Evolutionary conservation across 2,797 vertebrate genomes (phyloP).

Genomic region (Silurus aristotelis): DNA sequence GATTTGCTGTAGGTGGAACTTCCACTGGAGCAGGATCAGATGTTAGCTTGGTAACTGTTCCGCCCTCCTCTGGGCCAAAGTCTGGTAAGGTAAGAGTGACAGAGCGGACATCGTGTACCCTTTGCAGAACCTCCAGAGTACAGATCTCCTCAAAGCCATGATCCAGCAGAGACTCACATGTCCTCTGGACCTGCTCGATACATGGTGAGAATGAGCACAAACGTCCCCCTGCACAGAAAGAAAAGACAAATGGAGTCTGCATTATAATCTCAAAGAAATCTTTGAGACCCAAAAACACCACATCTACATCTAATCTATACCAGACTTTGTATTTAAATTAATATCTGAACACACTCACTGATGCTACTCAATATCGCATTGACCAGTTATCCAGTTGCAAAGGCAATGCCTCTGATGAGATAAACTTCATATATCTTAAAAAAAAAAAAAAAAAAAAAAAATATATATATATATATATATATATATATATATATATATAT

Average conservation of each 20-base stretch:
- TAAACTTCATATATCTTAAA: not conserved
- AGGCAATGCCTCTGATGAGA: not conserved
- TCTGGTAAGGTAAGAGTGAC: slow-evolving; percentile 84
- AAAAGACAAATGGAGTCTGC: not conserved
- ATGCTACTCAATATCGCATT: not conserved
- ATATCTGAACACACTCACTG: not conserved
- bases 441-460: too few relatives aligned
- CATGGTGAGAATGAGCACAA: slow-evolving; percentile 96
- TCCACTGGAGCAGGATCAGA: slow-evolving; percentile 54
- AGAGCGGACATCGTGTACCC: slow-evolving; percentile 85
- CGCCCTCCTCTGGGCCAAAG: slow-evolving; percentile 75
- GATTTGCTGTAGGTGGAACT: slow-evolving; percentile 25
- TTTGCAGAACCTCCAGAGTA: slow-evolving; percentile 89
- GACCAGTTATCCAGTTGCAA: not conserved
- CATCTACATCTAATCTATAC: not conserved
- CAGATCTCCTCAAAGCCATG: slow-evolving; percentile 86
- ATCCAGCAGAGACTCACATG: slow-evolving; percentile 80
- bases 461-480: too few relatives aligned
- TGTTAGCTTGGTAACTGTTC: slow-evolving; percentile 37
- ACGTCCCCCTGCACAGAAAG: slow-evolving; percentile 80
- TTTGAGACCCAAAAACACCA: not conserved
- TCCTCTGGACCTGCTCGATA: slow-evolving; percentile 95
- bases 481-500: too few relatives aligned
- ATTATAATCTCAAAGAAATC: not conserved
- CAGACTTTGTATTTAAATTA: not conserved